Conservation (phyloP, 1,140 invertebrate species). For the Spodoptera litura region DNA sequence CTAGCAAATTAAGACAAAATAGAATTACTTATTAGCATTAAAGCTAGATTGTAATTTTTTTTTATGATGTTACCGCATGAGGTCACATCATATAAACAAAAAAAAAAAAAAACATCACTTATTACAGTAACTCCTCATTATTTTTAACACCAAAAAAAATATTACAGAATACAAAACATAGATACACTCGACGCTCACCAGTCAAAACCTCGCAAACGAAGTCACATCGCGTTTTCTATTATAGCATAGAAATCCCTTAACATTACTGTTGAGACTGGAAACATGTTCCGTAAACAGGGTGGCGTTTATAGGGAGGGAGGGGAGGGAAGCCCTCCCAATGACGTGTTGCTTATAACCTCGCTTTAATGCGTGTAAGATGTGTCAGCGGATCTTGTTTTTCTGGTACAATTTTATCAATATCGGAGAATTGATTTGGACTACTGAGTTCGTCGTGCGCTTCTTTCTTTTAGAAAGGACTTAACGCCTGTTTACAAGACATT, state of each 20-base stretch:
- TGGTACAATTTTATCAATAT: conserved; percentile 26
- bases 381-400: conserved; percentile 39
- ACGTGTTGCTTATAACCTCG: conserved; percentile 36
- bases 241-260: conserved; percentile 62
- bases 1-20: too few species aligned
- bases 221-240: conserved; percentile 56
- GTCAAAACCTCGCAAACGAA: conserved; percentile 19
- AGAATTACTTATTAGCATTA: too few species aligned
- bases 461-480: neutral
- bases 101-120: too few species aligned
- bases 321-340: conserved; percentile 8
- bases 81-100: too few species aligned
- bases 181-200: neutral
- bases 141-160: conserved; percentile 7
- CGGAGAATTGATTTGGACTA: neutral
- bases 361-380: conserved; percentile 45
- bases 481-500: too few species aligned
- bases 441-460: neutral
- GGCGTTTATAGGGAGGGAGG: neutral
- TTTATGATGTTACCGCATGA: too few species aligned
- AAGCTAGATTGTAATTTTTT: too few species aligned
- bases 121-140: too few species aligned
- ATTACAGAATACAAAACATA: too few species aligned
- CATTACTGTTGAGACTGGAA: conserved; percentile 56
- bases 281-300: conserved; percentile 36